Percentiles rank a stretch among this genome's conserved stretches.
Conservation (phyloP, 64 coral and sea anemone genomes). For the Porites australiensis region DNA sequence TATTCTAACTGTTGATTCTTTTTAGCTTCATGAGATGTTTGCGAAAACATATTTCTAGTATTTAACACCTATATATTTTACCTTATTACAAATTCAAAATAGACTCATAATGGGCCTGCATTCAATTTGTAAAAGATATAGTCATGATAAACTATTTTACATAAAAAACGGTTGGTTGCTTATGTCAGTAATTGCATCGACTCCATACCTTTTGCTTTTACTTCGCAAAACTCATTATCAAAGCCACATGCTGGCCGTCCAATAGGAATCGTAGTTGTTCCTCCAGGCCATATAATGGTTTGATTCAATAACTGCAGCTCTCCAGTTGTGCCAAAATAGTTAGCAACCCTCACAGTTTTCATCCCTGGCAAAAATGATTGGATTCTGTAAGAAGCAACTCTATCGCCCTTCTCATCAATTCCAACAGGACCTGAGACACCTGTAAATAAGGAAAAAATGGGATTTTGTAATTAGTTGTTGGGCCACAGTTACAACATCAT, state of each 20-base stretch:
- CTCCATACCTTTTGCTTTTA: constrained; percentile 60
- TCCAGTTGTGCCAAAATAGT: constrained; percentile 50
- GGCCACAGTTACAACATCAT: no score
- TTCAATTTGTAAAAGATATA: no score
- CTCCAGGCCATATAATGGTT: constrained; percentile 80
- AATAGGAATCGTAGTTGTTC: constrained; percentile 54
- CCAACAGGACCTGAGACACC: constrained; percentile 63
- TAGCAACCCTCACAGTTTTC: constrained; percentile 27
- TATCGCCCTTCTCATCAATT: constrained; percentile 76
- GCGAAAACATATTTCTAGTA: no score
- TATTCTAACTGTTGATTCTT: no score
- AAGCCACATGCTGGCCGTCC: constrained; percentile 86
- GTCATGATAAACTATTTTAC: no score
- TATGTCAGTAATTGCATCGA: not conserved
- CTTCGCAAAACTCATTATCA: constrained; percentile 78
- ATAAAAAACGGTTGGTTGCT: no score
- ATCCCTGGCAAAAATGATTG: constrained; percentile 16
- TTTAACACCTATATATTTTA: no score
- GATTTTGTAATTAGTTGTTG: no score
- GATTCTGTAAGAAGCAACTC: constrained; percentile 57
- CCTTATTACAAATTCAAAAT: no score
- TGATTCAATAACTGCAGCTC: constrained; percentile 20
- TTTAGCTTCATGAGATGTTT: no score
- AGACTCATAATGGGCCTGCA: no score
- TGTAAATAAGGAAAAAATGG: not conserved